These are phyloP conservation scores for Panthera leo DNA, from an alignment of 2,113 vertebrate genomes.

Conservation along the genomic window DNA sequence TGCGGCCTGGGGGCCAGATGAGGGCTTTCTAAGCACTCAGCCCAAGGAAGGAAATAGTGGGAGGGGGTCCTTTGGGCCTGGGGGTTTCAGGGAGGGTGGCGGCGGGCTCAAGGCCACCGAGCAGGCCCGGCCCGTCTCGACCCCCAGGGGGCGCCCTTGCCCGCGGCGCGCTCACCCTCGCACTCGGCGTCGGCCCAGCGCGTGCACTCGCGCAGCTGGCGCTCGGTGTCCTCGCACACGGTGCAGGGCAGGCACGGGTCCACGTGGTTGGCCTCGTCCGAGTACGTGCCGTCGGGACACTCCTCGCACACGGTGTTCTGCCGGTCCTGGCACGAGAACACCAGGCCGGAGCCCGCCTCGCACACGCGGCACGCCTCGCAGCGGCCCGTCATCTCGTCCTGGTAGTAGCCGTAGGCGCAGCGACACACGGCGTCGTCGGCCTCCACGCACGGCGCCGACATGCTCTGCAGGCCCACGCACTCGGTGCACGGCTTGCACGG, in stretches of 20 bases:
- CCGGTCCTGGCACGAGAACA: slow-evolving; percentile 85
- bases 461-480: slow-evolving; percentile 93
- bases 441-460: slow-evolving; percentile 96
- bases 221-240: slow-evolving; percentile 92
- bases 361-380: slow-evolving; percentile 92
- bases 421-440: slow-evolving; percentile 93
- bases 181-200: slow-evolving; percentile 87
- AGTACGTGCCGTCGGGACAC: slow-evolving; percentile 92
- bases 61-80: not conserved
- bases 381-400: slow-evolving; percentile 58
- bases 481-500: slow-evolving; percentile 90
- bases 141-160: not conserved
- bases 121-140: not conserved
- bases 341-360: slow-evolving; percentile 89
- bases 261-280: slow-evolving; percentile 93
- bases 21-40: not conserved
- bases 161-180: slow-evolving; percentile 82
- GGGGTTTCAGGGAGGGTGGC: too few relatives aligned
- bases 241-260: slow-evolving; percentile 98
- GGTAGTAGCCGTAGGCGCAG: slow-evolving; percentile 93
- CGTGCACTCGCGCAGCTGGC: slow-evolving; percentile 88
- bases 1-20: not conserved
- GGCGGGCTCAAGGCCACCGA: not conserved
- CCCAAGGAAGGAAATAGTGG: not conserved
- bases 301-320: slow-evolving; percentile 94